These are phyloP conservation scores for Chrysopilus asiliformis DNA, from an alignment of 2,888 invertebrate genomes.

Conservation along the genomic window DNA sequence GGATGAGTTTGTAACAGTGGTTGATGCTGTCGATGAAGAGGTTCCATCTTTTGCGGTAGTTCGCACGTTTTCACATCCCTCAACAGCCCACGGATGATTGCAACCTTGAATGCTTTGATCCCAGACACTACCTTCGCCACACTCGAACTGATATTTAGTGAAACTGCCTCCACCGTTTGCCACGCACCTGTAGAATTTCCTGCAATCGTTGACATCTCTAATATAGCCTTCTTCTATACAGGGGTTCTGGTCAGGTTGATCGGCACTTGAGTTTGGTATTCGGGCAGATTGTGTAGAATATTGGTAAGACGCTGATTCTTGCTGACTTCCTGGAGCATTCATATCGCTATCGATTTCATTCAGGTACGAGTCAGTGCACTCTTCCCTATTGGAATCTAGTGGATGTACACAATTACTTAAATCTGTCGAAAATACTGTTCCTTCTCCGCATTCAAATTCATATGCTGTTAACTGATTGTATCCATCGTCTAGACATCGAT, in stretches of 20 bases:
- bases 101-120: constrained; percentile 53
- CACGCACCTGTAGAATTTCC: constrained; percentile 66
- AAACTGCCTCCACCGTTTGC: constrained; percentile 44
- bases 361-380: constrained; percentile 45
- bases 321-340: constrained; percentile 5
- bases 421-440: constrained; percentile 59
- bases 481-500: constrained; percentile 55
- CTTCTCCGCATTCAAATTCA: constrained; percentile 58
- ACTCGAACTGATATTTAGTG: constrained; percentile 54
- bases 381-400: constrained; percentile 48
- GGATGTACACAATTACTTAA: constrained; percentile 58
- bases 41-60: constrained; percentile 1
- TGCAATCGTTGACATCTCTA: constrained; percentile 53
- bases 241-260: constrained; percentile 18
- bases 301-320: constrained; percentile 9
- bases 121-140: constrained; percentile 67
- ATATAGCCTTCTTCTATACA: constrained; percentile 49
- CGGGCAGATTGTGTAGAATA: constrained; percentile 10
- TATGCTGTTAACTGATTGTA: constrained; percentile 43
- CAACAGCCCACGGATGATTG: constrained; percentile 54
- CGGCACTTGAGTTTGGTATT: constrained; percentile 21
- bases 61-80: constrained; percentile 28
- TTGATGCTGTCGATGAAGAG: no score
- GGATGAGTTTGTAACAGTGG: constrained; percentile 2
- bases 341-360: constrained; percentile 25